Evolutionary conservation across 2,113 vertebrate species (phyloP).

Genomic region (Pelusios castaneus): DNA sequence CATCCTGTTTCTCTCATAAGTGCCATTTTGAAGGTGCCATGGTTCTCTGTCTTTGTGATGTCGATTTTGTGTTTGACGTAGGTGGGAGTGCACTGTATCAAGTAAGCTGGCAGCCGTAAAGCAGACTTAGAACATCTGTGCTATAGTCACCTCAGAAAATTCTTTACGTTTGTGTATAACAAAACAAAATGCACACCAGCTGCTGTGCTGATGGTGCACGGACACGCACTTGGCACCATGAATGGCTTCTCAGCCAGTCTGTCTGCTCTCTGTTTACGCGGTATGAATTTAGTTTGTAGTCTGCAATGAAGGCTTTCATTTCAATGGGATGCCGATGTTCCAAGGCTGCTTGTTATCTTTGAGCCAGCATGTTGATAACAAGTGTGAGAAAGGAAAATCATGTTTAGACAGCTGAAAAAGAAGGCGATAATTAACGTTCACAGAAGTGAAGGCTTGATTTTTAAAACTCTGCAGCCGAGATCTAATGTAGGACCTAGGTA

Average conservation of each 20-base stretch:
- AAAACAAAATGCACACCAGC: not conserved
- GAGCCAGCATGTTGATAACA: not conserved
- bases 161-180: not conserved
- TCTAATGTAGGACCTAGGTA: not conserved
- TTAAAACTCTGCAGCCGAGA: not conserved
- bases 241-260: not conserved
- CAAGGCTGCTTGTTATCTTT: not conserved
- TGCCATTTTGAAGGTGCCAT: not conserved
- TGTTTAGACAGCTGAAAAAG: conserved; percentile 12
- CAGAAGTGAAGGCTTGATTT: not conserved
- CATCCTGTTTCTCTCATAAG: not conserved
- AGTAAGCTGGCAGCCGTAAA: not conserved
- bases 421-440: not conserved
- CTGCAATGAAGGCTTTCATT: not conserved
- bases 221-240: accelerated
- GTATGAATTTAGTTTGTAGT: not conserved
- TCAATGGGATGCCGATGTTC: not conserved
- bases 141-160: not conserved
- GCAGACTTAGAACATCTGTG: not conserved
- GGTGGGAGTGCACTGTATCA: not conserved
- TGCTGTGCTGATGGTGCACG: not conserved
- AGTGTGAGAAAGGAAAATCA: conserved; percentile 10
- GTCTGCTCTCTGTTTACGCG: not conserved
- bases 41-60: not conserved
- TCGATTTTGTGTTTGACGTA: not conserved